Percentiles rank a stretch among this genome's conserved stretches.
These are phyloP conservation scores for Drosophila percnosoma DNA, from an alignment of 2,888 invertebrate species.

Conservation along the genomic window DNA sequence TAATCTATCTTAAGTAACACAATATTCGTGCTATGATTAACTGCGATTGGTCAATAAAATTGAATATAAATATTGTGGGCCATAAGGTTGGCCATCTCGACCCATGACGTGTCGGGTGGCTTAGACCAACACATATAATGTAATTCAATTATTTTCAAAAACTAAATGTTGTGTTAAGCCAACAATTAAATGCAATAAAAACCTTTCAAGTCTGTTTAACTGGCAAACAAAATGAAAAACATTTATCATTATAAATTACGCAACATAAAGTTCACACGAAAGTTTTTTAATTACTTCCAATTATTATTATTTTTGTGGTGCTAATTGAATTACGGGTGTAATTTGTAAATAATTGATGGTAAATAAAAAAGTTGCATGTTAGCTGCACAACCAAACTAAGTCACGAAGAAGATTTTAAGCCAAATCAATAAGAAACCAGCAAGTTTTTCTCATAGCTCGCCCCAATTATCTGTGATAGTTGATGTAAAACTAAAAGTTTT, in stretches of 20 bases:
- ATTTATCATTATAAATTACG: not conserved
- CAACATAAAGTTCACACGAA: not conserved
- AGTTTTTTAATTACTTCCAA: not conserved
- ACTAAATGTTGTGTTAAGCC: not conserved
- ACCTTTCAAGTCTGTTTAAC: not conserved
- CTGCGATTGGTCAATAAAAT: not conserved
- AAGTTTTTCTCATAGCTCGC: not conserved
- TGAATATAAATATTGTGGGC: not conserved
- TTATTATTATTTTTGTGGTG: not conserved
- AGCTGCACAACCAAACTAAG: not conserved
- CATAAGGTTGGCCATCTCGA: not conserved
- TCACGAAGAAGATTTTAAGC: not conserved
- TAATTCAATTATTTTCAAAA: not conserved
- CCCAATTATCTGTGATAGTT: not conserved
- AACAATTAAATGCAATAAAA: constrained; percentile 9
- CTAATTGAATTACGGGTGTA: not conserved
- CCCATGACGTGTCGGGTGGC: not conserved
- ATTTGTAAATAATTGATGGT: not conserved
- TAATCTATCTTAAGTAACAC: constrained; percentile 7
- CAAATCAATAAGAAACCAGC: not conserved
- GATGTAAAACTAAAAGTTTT: not conserved
- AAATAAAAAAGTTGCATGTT: not conserved
- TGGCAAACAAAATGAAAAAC: not conserved
- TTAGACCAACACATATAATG: not conserved
- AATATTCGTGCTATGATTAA: not conserved